Percentiles rank a stretch among this genome's conserved stretches.
phyloP scores from a whole-genome alignment of 2,797 vertebrate genomes.

The Diglossa cyanea region DNA sequence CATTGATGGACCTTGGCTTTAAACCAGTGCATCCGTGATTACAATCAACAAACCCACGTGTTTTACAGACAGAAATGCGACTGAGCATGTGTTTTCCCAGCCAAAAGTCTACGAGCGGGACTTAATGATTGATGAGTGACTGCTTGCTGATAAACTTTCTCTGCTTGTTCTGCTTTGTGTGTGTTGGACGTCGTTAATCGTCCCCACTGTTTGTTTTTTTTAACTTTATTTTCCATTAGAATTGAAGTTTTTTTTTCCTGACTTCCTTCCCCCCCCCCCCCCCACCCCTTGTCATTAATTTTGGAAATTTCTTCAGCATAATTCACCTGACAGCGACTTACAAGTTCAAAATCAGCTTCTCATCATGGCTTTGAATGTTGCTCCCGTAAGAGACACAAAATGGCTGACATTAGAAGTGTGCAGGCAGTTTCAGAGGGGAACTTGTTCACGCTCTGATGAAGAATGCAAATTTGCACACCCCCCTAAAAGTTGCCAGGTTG shows the following conservation, averaged over 20 bases:
- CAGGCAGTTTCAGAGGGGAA: slow-evolving; percentile 98
- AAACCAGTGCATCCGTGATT: slow-evolving; percentile 43
- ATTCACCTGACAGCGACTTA: slow-evolving; percentile 31
- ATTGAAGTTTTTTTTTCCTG: slow-evolving; percentile 15
- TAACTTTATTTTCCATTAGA: slow-evolving; percentile 22
- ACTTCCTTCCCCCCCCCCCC: not conserved
- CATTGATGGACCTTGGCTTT: slow-evolving; percentile 74
- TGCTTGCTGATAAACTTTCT: slow-evolving; percentile 65
- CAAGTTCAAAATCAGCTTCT: slow-evolving; percentile 31
- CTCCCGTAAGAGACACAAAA: slow-evolving; percentile 95
- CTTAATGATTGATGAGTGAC: slow-evolving; percentile 81
- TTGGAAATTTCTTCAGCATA: slow-evolving; percentile 27
- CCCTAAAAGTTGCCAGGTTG: slow-evolving; percentile 98
- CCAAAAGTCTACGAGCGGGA: slow-evolving; percentile 75
- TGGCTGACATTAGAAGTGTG: slow-evolving; percentile 99
- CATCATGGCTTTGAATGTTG: slow-evolving; percentile 92
- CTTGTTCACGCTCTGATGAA: slow-evolving; percentile 96
- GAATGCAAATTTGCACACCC: slow-evolving; percentile 99
- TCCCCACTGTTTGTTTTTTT: slow-evolving; percentile 14
- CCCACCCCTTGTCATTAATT: not conserved
- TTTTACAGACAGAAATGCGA: slow-evolving; percentile 69
- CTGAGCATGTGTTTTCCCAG: slow-evolving; percentile 75
- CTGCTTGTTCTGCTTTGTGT: slow-evolving; percentile 69
- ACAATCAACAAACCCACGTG: slow-evolving; percentile 52
- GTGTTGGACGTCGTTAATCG: slow-evolving; percentile 37